Base-by-base conservation (phyloP, 2,113 vertebrate species). In the Myotis yumanensis region DNA sequence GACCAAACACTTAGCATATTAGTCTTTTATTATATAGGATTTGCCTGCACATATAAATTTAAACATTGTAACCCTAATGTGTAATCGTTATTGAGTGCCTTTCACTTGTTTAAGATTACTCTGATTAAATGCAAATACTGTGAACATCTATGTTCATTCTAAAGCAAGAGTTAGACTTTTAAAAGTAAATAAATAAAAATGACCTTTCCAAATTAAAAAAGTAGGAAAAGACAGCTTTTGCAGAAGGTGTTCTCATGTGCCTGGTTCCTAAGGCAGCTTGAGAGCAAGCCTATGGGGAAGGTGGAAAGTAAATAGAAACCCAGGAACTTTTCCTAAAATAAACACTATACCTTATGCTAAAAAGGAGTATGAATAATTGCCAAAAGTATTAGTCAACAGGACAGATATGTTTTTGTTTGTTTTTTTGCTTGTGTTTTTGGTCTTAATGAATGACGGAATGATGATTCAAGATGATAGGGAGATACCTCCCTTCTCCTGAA, bases 11-110 rank as follows among this genome's bases (percentile, higher is more conserved):
- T 28, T 62, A 62, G 11, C 59, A 62, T 62, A 62, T 62, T 62
- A 62, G 59, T 1, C 23, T 62, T 62, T 62, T 54, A 37, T 86
- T 7, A 35, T 68, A 77, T 32, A 22, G 16, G 79, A 68, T 83
- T 83, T 83, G 18, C 40, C 23, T 83, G 87, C 28, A 43, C n/a
- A 89, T 92, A 37, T 20, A 93, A 85, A 91, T 89, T 85, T 81
- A 81, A 94, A 85, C 30, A 16, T 35, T 37, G 43, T 75, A 76
- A 81, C 11, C 15, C 73, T 86, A 86, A 73, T 95, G 72, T 71
- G 52, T 75, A 71, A 75, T 66, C 46, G 77, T 69, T 57, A 73
- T 57, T 73, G 37, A 80, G 9, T 73, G 1, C 4, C 6, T 80
- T 30, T 77, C 32, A 69, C 25, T 89, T 68, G 15, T 25, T 95